Conservation (phyloP, 2,888 invertebrate genomes). For the Strigamia maritima region DNA sequence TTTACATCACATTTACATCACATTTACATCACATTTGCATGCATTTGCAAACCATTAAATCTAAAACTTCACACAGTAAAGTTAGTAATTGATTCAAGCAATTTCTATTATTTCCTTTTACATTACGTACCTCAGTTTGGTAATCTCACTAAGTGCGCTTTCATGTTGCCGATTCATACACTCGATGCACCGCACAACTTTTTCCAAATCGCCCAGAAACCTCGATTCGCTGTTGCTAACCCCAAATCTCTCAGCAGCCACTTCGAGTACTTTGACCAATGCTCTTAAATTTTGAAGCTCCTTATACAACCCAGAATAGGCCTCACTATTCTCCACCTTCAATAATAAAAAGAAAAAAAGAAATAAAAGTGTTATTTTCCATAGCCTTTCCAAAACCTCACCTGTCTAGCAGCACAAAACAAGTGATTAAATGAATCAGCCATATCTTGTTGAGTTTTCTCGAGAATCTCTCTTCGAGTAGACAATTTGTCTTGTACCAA, state of each 20-base stretch:
- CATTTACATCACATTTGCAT: too few species aligned
- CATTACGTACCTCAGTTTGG: not conserved
- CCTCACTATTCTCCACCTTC: conserved; percentile 10
- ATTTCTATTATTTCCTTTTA: not conserved
- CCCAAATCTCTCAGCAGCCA: not conserved
- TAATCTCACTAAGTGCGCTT: not conserved
- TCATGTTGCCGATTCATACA: not conserved
- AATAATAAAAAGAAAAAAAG: not conserved
- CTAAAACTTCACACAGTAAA: too few species aligned
- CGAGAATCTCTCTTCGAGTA: not conserved
- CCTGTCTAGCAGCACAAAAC: not conserved
- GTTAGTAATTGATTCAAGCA: too few species aligned
- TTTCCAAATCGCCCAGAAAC: conserved; percentile 1
- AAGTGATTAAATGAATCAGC: not conserved
- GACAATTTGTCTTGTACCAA: not conserved
- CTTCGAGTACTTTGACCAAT: not conserved
- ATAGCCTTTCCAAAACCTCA: not conserved
- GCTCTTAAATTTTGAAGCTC: conserved; percentile 18
- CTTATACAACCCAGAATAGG: not conserved
- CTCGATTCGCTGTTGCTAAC: not conserved
- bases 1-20: too few species aligned
- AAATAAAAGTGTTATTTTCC: not conserved
- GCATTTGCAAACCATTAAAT: too few species aligned
- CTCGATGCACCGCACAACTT: conserved; percentile 18
- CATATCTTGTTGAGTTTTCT: conserved; percentile 12